Percentiles rank a stretch among this genome's conserved stretches.
Conservation (phyloP, 1,140 invertebrate species). For the Musca domestica region DNA sequence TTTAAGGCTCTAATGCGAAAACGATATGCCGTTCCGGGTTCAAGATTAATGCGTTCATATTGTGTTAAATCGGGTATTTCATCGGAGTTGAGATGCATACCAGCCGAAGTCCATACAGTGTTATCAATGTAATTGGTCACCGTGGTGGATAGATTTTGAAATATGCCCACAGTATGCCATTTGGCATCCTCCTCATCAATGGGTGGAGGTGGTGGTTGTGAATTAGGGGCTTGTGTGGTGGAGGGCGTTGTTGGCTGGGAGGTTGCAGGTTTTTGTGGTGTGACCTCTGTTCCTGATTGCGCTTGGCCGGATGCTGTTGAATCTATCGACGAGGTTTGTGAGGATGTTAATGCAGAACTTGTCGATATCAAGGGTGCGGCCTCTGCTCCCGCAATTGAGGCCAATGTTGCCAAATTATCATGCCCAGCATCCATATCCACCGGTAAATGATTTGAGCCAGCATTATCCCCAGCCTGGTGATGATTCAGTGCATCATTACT, state of each 20-base stretch:
- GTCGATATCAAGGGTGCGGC: not conserved
- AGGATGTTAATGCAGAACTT: not conserved
- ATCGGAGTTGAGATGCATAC: conserved; percentile 57
- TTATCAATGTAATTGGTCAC: conserved; percentile 70
- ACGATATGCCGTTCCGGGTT: conserved; percentile 96
- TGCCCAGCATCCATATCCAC: not conserved
- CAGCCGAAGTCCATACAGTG: conserved; percentile 40
- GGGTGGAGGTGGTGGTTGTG: not conserved
- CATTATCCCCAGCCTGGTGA: not conserved
- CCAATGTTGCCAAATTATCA: conserved; percentile 3
- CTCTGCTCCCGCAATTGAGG: not conserved
- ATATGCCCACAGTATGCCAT: conserved; percentile 85
- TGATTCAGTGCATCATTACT: not conserved
- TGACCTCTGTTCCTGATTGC: not conserved
- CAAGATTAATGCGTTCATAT: conserved; percentile 70
- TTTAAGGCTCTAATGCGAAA: conserved; percentile 96
- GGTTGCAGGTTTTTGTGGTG: not conserved
- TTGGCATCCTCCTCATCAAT: conserved; percentile 47
- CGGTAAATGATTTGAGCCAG: not conserved
- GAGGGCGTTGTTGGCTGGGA: not conserved
- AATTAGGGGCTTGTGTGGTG: not conserved
- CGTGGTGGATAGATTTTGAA: conserved; percentile 61
- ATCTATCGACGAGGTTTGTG: not conserved
- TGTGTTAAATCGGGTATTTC: conserved; percentile 60
- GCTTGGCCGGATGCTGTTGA: not conserved